These are phyloP conservation scores for Vesta saturnalis DNA, from an alignment of 2,888 invertebrate species.

Conservation along the genomic window DNA sequence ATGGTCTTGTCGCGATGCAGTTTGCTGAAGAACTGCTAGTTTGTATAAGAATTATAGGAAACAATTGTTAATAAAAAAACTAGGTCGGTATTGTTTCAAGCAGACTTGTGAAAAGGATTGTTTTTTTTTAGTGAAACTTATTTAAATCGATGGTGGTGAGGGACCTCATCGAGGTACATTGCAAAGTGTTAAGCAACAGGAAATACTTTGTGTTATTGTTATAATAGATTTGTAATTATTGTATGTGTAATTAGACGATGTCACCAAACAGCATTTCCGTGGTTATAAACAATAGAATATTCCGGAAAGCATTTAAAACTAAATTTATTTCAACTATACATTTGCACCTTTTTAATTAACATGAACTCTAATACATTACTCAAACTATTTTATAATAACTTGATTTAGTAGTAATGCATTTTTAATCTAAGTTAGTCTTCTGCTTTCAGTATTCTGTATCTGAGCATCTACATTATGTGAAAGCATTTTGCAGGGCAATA, in stretches of 20 bases:
- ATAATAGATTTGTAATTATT: constrained; percentile 1
- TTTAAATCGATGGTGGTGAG: constrained; percentile 1
- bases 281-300: too few relatives aligned
- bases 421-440: too few relatives aligned
- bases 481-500: too few relatives aligned
- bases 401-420: too few relatives aligned
- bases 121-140: constrained; percentile 25
- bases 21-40: constrained; percentile 40
- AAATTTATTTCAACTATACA: too few relatives aligned
- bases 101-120: constrained; percentile 16
- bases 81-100: constrained; percentile 52
- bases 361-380: too few relatives aligned
- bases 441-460: too few relatives aligned
- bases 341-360: too few relatives aligned
- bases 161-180: neutral
- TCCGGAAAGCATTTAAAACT: too few relatives aligned
- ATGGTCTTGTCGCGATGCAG: constrained; percentile 40
- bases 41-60: constrained; percentile 44
- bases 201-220: neutral
- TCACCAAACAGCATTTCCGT: neutral
- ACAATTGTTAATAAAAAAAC: constrained; percentile 51
- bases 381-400: too few relatives aligned
- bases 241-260: neutral
- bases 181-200: constrained; percentile 1
- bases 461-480: too few relatives aligned